phyloP scores from a whole-genome alignment of 2,888 invertebrate species.

The Taphrorychus bicolor region DNA sequence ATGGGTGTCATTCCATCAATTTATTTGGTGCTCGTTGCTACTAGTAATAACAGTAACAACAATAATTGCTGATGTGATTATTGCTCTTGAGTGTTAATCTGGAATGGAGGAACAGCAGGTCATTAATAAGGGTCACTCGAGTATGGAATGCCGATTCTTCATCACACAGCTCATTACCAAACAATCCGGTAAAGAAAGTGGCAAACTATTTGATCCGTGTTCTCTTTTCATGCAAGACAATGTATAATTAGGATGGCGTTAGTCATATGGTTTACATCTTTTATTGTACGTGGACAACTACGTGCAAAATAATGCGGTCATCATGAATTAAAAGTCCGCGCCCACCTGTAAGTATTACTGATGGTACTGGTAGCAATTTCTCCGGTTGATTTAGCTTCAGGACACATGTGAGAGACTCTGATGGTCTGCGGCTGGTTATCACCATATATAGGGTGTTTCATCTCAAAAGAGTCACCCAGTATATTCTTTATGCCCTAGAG shows the following conservation, averaged over 20 bases:
- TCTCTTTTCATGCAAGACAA: conserved; percentile 12
- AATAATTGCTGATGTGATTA: too few relatives aligned
- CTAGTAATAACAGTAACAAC: too few relatives aligned
- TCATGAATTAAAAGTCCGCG: neutral
- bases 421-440: too few relatives aligned
- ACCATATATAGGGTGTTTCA: too few relatives aligned
- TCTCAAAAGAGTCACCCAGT: too few relatives aligned
- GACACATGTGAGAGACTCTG: too few relatives aligned
- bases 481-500: too few relatives aligned
- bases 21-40: neutral
- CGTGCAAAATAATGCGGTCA: conserved; percentile 7
- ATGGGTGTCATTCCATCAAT: neutral
- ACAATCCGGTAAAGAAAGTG: conserved; percentile 31
- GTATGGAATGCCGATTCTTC: neutral
- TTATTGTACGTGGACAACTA: neutral
- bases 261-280: conserved; percentile 20
- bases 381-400: too few relatives aligned
- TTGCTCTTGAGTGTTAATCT: too few relatives aligned
- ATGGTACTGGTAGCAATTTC: too few relatives aligned
- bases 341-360: too few relatives aligned
- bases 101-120: neutral
- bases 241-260: conserved; percentile 13
- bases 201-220: conserved; percentile 9
- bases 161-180: conserved; percentile 19
- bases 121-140: conserved; percentile 7